Conservation (phyloP, 2,797 vertebrate genomes). For the Poecilia gillii region DNA sequence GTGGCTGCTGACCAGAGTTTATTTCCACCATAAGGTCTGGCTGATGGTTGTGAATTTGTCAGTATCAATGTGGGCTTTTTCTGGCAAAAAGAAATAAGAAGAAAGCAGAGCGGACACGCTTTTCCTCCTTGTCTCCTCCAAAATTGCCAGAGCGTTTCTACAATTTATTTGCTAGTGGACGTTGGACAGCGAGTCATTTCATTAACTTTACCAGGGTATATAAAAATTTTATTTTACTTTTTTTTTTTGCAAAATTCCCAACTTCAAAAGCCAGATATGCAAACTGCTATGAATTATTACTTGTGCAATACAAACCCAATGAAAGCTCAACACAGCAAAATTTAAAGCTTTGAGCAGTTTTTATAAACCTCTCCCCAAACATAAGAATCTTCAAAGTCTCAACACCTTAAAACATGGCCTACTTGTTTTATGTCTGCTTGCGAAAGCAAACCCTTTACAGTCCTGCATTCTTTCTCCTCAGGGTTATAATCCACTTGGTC, state of each 20-base stretch:
- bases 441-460: slow-evolving; percentile 23
- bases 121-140: slow-evolving; percentile 21
- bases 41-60: slow-evolving; percentile 61
- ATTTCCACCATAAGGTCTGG: slow-evolving; percentile 66
- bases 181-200: slow-evolving; percentile 49
- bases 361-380: slow-evolving; percentile 16
- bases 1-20: slow-evolving; percentile 64
- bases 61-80: slow-evolving; percentile 59
- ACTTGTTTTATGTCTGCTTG: slow-evolving; percentile 42
- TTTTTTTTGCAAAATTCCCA: slow-evolving; percentile 35
- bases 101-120: slow-evolving; percentile 19
- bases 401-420: slow-evolving; percentile 19
- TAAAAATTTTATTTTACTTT: slow-evolving; percentile 21
- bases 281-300: slow-evolving; percentile 33
- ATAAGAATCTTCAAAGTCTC: slow-evolving; percentile 31
- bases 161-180: slow-evolving; percentile 45
- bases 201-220: slow-evolving; percentile 58
- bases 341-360: slow-evolving; percentile 32
- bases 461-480: slow-evolving; percentile 44
- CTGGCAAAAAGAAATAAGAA: slow-evolving; percentile 27
- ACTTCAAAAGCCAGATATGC: slow-evolving; percentile 47
- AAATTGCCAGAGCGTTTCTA: slow-evolving; percentile 43
- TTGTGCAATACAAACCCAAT: slow-evolving; percentile 30
- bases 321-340: slow-evolving; percentile 35
- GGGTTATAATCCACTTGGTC: slow-evolving; percentile 34